A percentile compares a stretch with the other conserved stretches of the same genome.
phyloP scores from a whole-genome alignment of 2,797 vertebrate species.

The Hirundo rustica region DNA sequence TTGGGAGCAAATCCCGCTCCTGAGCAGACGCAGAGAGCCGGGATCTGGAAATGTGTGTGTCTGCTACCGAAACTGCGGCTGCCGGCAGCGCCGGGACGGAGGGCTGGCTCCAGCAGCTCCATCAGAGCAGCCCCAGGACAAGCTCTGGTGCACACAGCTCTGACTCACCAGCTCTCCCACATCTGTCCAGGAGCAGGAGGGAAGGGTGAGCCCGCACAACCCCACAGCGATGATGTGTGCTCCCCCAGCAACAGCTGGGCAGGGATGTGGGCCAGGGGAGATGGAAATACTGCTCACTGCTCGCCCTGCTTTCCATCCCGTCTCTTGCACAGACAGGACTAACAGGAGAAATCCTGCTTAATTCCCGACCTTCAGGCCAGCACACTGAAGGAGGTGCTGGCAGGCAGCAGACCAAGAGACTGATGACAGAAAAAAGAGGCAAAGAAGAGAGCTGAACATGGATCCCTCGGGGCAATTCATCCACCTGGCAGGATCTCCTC shows the following conservation, averaged over 20 bases:
- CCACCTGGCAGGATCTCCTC: not conserved
- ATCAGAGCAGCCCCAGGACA: not conserved
- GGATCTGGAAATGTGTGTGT: not conserved
- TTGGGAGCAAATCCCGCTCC: not conserved
- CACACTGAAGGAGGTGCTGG: not conserved
- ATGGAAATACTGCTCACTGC: rapidly evolving
- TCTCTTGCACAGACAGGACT: not conserved
- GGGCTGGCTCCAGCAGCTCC: not conserved
- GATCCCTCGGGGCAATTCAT: not conserved
- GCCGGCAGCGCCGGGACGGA: not conserved
- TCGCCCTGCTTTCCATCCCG: not conserved
- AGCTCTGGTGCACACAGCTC: not conserved
- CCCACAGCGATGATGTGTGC: rapidly evolving
- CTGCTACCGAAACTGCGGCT: not conserved
- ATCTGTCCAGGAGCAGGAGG: not conserved
- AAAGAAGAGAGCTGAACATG: not conserved
- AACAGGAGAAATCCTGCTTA: not conserved
- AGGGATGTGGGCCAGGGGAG: not conserved
- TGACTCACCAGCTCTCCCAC: not conserved
- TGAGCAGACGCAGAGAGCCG: not conserved
- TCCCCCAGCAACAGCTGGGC: not conserved
- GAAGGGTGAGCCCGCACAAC: not conserved
- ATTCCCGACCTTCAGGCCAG: not conserved
- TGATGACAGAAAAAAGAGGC: not conserved
- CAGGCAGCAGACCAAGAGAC: not conserved